Evolutionary conservation across 2,113 vertebrate genomes (phyloP).

Genomic region (Lampris megalopsis): DNA sequence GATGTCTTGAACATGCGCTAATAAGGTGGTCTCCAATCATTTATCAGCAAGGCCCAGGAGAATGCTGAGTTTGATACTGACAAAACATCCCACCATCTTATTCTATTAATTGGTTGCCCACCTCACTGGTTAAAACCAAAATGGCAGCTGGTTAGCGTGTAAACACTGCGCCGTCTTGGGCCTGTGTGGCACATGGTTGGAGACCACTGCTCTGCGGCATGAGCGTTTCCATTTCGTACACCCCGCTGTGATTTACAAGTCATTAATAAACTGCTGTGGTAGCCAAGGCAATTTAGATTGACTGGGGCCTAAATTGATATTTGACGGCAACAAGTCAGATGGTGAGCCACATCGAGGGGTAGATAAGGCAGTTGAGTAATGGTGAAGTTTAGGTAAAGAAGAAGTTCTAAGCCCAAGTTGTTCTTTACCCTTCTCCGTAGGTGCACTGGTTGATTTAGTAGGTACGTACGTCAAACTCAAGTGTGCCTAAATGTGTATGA

Average conservation of each 20-base stretch:
- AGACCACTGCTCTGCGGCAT: background rate
- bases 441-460: background rate
- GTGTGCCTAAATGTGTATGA: conserved; percentile 4
- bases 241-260: conserved; percentile 55
- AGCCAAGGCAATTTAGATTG: conserved; percentile 48
- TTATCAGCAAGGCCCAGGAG: too few species aligned
- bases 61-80: too few species aligned
- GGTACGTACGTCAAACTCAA: background rate
- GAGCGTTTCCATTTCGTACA: conserved; percentile 30
- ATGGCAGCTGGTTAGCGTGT: too few species aligned
- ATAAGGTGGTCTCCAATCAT: too few species aligned
- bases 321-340: conserved; percentile 59
- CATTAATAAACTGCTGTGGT: conserved; percentile 49
- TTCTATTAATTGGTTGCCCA: too few species aligned
- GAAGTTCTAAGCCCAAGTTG: background rate
- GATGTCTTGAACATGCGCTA: too few species aligned
- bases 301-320: conserved; percentile 55
- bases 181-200: too few species aligned
- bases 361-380: background rate
- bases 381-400: background rate
- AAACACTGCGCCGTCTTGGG: too few species aligned
- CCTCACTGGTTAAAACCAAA: too few species aligned
- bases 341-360: conserved; percentile 8
- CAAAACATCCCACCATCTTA: too few species aligned
- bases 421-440: conserved; percentile 1